Percentiles rank a stretch among this genome's conserved stretches.
These are phyloP conservation scores for Phocides pigmalion DNA, from an alignment of 1,140 invertebrate genomes.

Conservation along the genomic window DNA sequence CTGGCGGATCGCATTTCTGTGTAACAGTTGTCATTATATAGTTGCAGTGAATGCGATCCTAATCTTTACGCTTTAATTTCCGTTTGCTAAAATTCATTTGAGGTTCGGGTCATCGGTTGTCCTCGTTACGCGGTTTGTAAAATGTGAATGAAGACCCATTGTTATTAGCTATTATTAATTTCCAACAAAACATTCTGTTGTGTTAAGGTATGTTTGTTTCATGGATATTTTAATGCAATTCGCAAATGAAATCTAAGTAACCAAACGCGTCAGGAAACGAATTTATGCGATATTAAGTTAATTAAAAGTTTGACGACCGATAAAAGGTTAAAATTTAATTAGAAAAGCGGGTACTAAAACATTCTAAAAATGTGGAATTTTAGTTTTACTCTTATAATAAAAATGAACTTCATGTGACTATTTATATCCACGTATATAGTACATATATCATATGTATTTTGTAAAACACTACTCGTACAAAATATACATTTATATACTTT, in stretches of 20 bases:
- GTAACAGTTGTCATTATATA: constrained; percentile 36
- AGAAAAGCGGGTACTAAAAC: background rate
- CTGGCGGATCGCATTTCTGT: constrained; percentile 45
- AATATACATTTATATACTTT: too few species aligned
- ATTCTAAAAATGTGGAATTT: background rate
- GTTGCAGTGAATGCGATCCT: constrained; percentile 48
- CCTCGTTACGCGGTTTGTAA: constrained; percentile 10
- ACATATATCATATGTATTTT: too few species aligned
- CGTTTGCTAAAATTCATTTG: constrained; percentile 46
- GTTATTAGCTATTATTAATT: too few species aligned
- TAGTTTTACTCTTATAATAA: too few species aligned
- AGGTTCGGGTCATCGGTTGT: constrained; percentile 50
- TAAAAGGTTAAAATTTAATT: background rate
- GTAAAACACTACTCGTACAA: too few species aligned
- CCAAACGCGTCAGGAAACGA: background rate
- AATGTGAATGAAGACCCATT: background rate
- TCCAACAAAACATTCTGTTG: too few species aligned
- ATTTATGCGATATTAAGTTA: background rate
- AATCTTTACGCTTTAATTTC: constrained; percentile 55
- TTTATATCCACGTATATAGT: too few species aligned
- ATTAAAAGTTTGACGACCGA: background rate
- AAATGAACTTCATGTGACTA: too few species aligned
- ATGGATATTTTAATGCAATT: background rate
- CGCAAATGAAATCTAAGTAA: background rate
- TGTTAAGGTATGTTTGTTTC: background rate